Conservation (phyloP, 2,113 vertebrate genomes). For the Hypomesus transpacificus region DNA sequence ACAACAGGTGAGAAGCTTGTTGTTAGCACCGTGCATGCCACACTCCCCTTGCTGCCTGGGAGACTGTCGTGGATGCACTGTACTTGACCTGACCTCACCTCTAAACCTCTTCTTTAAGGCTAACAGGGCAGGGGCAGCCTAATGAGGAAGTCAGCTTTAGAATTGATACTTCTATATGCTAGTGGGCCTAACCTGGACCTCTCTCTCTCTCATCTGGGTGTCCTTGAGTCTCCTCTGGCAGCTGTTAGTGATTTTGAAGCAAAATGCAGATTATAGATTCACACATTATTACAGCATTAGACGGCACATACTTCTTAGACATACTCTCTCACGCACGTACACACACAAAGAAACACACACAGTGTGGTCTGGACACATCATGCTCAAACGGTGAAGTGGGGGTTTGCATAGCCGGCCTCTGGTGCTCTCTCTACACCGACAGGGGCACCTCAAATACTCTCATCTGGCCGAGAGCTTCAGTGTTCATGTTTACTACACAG, state of each 20-base stretch:
- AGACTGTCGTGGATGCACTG: not conserved
- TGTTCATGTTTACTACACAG: not conserved
- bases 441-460: constrained; percentile 1
- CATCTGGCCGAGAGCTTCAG: not conserved
- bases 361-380: constrained; percentile 79
- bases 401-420: constrained; percentile 64
- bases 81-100: too few relatives aligned
- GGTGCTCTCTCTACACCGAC: constrained; percentile 55
- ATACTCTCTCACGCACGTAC: constrained; percentile 29
- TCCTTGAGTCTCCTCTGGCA: constrained; percentile 63
- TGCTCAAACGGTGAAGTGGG: constrained; percentile 74
- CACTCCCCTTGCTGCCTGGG: constrained; percentile 50
- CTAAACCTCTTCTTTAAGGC: too few relatives aligned
- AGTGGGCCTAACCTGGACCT: constrained; percentile 12
- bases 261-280: constrained; percentile 91
- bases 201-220: constrained; percentile 43
- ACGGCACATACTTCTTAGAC: constrained; percentile 38
- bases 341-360: constrained; percentile 29
- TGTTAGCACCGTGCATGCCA: constrained; percentile 97
- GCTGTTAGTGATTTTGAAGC: constrained; percentile 98
- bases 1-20: constrained; percentile 92
- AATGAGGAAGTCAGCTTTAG: too few relatives aligned
- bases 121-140: too few relatives aligned
- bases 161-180: too few relatives aligned
- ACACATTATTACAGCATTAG: constrained; percentile 75